These are phyloP conservation scores for Nasua narica DNA, from an alignment of 2,797 vertebrate genomes.

Conservation along the genomic window DNA sequence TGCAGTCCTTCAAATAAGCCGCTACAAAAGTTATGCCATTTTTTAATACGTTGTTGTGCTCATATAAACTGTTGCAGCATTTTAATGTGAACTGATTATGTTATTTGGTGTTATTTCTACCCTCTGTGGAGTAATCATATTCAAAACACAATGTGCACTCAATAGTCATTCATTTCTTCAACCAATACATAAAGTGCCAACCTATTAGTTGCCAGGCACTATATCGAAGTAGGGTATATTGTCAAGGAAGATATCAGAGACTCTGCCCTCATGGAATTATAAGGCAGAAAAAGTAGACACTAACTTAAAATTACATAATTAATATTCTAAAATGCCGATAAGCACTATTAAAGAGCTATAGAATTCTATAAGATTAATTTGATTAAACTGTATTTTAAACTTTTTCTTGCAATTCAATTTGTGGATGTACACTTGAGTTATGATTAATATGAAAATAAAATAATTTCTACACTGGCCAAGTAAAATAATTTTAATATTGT, in stretches of 20 bases:
- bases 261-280: not conserved
- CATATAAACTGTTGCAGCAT: not conserved
- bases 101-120: not conserved
- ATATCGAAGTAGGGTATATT: not conserved
- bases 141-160: not conserved
- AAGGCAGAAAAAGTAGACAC: not conserved
- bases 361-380: not conserved
- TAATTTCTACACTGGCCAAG: not conserved
- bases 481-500: not conserved
- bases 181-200: not conserved
- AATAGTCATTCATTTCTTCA: not conserved
- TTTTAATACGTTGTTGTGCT: not conserved
- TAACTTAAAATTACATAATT: not conserved
- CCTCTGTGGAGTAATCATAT: not conserved
- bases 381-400: not conserved
- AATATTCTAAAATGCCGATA: not conserved
- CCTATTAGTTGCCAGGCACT: not conserved
- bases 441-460: not conserved
- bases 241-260: not conserved
- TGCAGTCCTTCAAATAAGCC: not conserved
- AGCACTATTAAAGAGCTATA: not conserved
- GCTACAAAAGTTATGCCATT: not conserved
- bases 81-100: not conserved
- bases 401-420: not conserved
- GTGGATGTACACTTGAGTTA: not conserved